Base-by-base conservation (phyloP, 2,113 vertebrate species). In the Pedionomus torquatus region DNA sequence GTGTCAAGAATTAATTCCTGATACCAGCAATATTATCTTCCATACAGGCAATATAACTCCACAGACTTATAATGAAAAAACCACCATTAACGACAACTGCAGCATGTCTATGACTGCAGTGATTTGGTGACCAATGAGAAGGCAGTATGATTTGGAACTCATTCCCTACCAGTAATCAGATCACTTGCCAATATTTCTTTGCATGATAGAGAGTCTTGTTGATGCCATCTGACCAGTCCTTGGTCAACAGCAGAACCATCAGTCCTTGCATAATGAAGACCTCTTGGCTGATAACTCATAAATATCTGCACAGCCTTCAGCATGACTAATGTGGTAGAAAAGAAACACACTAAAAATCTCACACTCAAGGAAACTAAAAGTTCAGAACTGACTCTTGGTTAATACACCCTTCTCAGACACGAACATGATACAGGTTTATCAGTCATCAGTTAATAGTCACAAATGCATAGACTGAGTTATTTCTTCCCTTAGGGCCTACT, bases 11-110 rank as follows among this genome's bases (percentile, higher is more conserved):
- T 30, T 61, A 48, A 70, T 70, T 92, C 24, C 51, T 13, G 2
- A 82, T 41, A 63, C 5, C 30, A 70, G 30, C 49, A 54, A 31
- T 30, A n/a, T 76, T 60, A 37, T 9, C 20, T 71, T 48, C 13
- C 17, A 46, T 90, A 61, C 5, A 75, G 54, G 25, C 11, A 51
- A 26, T 26, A 17, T 33, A 82, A 49, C 35, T 83, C 60, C 93
- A 57, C 14, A 57, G n/a, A 64, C 0, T 43, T 25, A 57, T 85
- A 58, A 74, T 18, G 13, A n/a, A 69, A 74, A 83, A 71, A 55
- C 0, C 8, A 44, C 23, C 1, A 2, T n/a, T 63, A 63, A 33
- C 0, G 9, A 25, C 16, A 69, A 54, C 30, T 37, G 10, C 26
- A n/a, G 24, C 5, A 6, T 46, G 20, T 25, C 18, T 77, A 18